These are phyloP conservation scores for Andricus quercusramuli DNA, from an alignment of 2,888 invertebrate species.

Conservation along the genomic window DNA sequence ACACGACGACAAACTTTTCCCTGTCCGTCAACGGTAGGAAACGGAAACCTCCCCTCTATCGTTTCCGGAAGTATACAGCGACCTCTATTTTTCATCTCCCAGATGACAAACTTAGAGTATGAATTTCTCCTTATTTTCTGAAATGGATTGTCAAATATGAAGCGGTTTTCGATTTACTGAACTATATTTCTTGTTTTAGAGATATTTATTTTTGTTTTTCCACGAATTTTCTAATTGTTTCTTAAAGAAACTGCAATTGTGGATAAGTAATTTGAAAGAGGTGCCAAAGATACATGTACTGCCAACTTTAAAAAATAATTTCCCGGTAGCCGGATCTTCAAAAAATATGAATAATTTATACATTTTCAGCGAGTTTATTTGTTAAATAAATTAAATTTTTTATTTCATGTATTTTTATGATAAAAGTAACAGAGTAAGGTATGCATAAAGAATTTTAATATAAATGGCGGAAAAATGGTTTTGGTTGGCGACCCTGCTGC, in stretches of 20 bases:
- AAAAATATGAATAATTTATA: not conserved
- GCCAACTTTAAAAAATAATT: not conserved
- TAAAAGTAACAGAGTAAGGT: not conserved
- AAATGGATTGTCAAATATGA: not conserved
- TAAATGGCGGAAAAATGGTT: not conserved
- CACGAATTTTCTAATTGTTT: not conserved
- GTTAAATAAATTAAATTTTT: not conserved
- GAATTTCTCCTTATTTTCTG: not conserved
- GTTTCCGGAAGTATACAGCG: not conserved
- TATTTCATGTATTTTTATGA: not conserved
- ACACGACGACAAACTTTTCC: not conserved
- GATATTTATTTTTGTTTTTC: not conserved
- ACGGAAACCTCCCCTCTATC: slow-evolving; percentile 16
- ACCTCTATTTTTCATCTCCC: not conserved
- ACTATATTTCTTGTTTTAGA: not conserved
- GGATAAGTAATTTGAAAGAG: not conserved
- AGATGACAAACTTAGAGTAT: too few species aligned
- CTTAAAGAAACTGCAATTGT: not conserved
- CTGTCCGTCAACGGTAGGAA: not conserved
- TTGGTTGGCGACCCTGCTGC: not conserved
- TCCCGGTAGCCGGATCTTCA: not conserved
- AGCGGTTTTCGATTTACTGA: not conserved
- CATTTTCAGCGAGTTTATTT: not conserved
- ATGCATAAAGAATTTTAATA: not conserved
- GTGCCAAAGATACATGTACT: not conserved